These are phyloP conservation scores for Azorinus chamasolen DNA, from an alignment of 2,888 invertebrate species.

Conservation along the genomic window DNA sequence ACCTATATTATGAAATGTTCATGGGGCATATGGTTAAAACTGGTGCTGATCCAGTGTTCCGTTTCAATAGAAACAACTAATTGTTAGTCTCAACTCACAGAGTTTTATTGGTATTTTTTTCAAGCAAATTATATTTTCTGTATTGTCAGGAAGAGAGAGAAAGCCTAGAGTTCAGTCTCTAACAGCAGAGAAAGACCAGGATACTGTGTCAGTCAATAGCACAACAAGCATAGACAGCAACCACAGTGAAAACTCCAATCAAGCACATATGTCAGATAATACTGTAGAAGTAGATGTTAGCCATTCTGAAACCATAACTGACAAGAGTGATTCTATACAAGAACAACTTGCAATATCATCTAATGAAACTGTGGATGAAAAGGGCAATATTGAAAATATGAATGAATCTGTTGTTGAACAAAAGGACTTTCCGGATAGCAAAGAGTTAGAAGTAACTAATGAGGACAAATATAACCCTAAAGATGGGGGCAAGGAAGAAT, in stretches of 20 bases:
- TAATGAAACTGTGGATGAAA: too few species aligned
- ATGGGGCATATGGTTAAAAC: too few species aligned
- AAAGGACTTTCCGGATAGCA: background rate
- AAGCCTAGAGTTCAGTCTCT: background rate
- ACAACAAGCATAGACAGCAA: conserved; percentile 44
- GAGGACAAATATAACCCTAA: background rate
- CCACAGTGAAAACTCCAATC: conserved; percentile 12
- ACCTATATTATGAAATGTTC: too few species aligned
- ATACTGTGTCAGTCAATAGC: conserved; percentile 48
- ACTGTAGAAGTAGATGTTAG: background rate
- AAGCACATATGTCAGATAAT: background rate
- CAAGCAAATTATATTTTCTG: conserved; percentile 1
- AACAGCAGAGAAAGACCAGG: conserved; percentile 17
- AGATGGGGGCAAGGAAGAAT: background rate
- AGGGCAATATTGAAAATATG: too few species aligned
- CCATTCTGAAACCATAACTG: background rate
- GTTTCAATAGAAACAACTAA: too few species aligned
- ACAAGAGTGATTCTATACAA: background rate
- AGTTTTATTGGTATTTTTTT: too few species aligned
- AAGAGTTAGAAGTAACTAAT: background rate
- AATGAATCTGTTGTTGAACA: too few species aligned
- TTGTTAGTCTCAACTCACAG: too few species aligned
- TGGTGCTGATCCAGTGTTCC: too few species aligned
- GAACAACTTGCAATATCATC: background rate
- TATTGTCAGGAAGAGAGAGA: conserved; percentile 16